Evolutionary conservation across 2,888 invertebrate genomes (phyloP).

Genomic region (Platycheirus albimanus): DNA sequence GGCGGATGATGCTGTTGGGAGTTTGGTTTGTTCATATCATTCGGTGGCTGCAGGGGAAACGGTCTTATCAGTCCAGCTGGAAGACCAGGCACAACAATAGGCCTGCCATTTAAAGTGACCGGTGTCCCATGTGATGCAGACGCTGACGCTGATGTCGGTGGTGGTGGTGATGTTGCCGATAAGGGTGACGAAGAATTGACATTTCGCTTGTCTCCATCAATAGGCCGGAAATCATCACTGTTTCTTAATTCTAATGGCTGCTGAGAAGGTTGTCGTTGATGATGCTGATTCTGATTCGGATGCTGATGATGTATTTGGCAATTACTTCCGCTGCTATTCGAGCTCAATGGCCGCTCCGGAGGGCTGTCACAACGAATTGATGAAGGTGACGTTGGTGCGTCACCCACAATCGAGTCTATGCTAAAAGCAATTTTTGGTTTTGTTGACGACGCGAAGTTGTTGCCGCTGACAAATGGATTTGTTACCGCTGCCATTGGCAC

Average conservation of each 20-base stretch:
- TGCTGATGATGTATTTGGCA: constrained; percentile 49
- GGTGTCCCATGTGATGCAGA: constrained; percentile 78
- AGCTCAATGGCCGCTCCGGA: constrained; percentile 70
- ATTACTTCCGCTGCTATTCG: constrained; percentile 62
- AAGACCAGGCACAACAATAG: constrained; percentile 77
- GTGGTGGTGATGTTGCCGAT: constrained; percentile 79
- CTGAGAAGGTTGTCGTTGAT: constrained; percentile 49
- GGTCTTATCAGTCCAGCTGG: constrained; percentile 81
- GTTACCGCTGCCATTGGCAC: constrained; percentile 93
- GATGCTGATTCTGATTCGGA: constrained; percentile 55
- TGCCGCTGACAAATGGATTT: constrained; percentile 79
- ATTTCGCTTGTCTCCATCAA: constrained; percentile 46
- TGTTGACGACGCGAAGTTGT: constrained; percentile 81
- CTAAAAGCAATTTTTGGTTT: constrained; percentile 97
- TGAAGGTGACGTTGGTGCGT: constrained; percentile 67
- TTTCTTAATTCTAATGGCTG: constrained; percentile 78
- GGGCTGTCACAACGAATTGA: constrained; percentile 78
- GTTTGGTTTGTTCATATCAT: constrained; percentile 58
- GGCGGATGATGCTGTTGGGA: constrained; percentile 38
- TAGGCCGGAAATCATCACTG: constrained; percentile 58
- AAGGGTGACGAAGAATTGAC: constrained; percentile 63
- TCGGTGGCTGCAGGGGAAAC: constrained; percentile 79
- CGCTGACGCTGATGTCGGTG: constrained; percentile 76
- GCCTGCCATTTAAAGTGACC: constrained; percentile 80
- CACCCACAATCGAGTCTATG: constrained; percentile 95